These are phyloP conservation scores for Venturia canescens DNA, from an alignment of 1,140 invertebrate genomes.

Conservation along the genomic window DNA sequence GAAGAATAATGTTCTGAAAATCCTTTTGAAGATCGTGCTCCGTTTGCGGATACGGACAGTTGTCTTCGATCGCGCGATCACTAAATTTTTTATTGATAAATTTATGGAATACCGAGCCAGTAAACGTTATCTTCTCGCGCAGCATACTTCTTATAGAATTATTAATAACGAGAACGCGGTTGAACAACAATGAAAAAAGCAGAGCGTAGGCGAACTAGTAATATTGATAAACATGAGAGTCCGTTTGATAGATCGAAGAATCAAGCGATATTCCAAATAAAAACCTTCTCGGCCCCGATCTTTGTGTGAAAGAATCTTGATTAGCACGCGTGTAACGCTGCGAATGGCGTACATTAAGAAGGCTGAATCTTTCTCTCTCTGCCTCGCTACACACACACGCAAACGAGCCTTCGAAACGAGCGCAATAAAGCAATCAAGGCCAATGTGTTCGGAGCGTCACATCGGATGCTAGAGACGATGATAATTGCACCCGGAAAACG, in stretches of 20 bases:
- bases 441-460: neutral
- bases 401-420: constrained; percentile 7
- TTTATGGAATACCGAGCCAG: neutral
- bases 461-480: neutral
- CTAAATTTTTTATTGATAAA: too few relatives aligned
- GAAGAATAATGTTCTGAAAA: too few relatives aligned
- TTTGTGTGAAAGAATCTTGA: constrained; percentile 19
- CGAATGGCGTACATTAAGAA: constrained; percentile 18
- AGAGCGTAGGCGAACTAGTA: constrained; percentile 4
- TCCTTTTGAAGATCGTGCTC: too few relatives aligned
- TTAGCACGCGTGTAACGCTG: constrained; percentile 1
- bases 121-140: neutral
- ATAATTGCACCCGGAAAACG: constrained; percentile 40
- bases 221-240: neutral
- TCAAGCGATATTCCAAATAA: neutral
- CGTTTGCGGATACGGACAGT: too few relatives aligned
- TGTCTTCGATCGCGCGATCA: too few relatives aligned
- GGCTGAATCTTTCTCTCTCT: neutral
- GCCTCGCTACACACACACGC: neutral
- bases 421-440: constrained; percentile 36
- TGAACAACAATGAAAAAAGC: constrained; percentile 12
- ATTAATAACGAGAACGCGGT: neutral
- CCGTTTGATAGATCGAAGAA: neutral
- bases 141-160: neutral
- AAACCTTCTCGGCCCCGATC: neutral